A percentile compares a stretch with the other conserved stretches of the same genome.
phyloP scores from a whole-genome alignment of 2,797 vertebrate genomes.

The Ctenopoma multispine region DNA sequence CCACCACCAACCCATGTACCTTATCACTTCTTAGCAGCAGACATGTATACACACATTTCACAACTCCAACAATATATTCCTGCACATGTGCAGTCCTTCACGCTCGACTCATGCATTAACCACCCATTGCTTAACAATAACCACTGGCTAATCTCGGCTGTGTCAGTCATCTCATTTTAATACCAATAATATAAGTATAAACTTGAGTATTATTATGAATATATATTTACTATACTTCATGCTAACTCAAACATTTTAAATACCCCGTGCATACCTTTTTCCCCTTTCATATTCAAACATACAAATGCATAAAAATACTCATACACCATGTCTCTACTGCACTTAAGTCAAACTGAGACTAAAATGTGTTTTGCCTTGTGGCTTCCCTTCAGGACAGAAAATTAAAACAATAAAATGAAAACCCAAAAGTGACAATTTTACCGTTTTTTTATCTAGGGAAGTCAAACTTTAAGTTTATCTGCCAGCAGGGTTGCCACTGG shows the following conservation, averaged over 20 bases:
- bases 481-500: not conserved
- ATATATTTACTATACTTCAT: not conserved
- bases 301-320: not conserved
- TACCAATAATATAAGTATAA: not conserved
- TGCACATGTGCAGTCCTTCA: not conserved
- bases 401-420: not conserved
- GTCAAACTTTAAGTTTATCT: not conserved
- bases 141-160: not conserved
- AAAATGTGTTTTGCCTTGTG: constrained; percentile 10
- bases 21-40: constrained; percentile 3
- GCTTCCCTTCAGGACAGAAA: constrained; percentile 13
- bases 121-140: not conserved
- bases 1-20: not conserved
- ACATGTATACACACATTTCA: constrained; percentile 8
- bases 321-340: not conserved
- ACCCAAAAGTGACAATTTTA: not conserved
- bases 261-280: too few relatives aligned
- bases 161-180: not conserved
- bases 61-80: not conserved
- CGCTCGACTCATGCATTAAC: not conserved
- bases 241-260: not conserved
- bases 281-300: not conserved
- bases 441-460: not conserved
- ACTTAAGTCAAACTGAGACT: not conserved
- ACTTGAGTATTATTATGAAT: not conserved